These are phyloP conservation scores for Ceratitis capitata DNA, from an alignment of 1,140 invertebrate species.

Conservation along the genomic window DNA sequence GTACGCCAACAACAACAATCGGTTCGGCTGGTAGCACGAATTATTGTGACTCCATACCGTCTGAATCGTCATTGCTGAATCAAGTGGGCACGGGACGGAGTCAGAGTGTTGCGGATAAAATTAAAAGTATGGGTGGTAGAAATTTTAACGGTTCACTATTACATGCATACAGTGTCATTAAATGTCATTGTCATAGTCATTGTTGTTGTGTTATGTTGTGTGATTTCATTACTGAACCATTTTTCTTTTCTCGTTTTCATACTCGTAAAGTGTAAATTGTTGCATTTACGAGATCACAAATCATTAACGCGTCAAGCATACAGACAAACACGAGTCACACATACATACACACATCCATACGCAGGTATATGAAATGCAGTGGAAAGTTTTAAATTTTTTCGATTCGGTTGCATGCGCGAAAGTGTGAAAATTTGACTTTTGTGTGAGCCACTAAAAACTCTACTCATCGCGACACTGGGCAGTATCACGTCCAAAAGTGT, in stretches of 20 bases:
- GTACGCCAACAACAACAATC: conserved; percentile 44
- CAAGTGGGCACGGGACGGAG: conserved; percentile 44
- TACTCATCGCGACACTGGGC: not conserved
- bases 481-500: not conserved
- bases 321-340: no score
- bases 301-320: not conserved
- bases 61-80: conserved; percentile 40
- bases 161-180: not conserved
- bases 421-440: not conserved
- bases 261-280: not conserved
- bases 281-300: not conserved
- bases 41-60: conserved; percentile 42
- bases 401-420: conserved; percentile 17
- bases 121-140: conserved; percentile 54
- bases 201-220: not conserved
- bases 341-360: no score
- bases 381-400: not conserved
- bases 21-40: conserved; percentile 51
- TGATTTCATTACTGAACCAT: not conserved
- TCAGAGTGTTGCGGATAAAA: conserved; percentile 60
- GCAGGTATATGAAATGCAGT: no score
- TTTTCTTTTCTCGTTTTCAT: not conserved
- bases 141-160: not conserved
- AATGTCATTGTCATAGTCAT: not conserved
- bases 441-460: not conserved